Conservation (phyloP, 2,113 vertebrate genomes). For the Synodontis membranacea region DNA sequence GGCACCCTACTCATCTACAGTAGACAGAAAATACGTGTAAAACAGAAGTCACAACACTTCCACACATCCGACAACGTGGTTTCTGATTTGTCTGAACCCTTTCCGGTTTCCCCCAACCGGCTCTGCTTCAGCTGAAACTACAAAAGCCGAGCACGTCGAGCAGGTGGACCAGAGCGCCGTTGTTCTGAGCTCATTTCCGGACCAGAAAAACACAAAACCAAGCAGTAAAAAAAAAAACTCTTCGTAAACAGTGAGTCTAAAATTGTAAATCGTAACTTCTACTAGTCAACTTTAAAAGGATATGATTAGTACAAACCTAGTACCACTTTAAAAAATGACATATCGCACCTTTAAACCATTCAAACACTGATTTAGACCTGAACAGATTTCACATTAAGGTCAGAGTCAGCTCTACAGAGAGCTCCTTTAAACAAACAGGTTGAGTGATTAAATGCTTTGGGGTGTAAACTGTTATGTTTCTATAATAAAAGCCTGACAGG, state of each 20-base stretch:
- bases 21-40: neutral
- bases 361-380: neutral
- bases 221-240: no score
- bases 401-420: neutral
- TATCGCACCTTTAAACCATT: neutral
- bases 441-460: neutral
- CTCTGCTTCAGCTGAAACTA: neutral
- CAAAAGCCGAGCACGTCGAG: neutral
- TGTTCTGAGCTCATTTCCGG: neutral
- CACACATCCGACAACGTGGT: neutral
- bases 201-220: neutral
- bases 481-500: neutral
- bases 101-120: neutral
- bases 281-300: neutral
- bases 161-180: no score
- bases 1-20: slow-evolving; percentile 47
- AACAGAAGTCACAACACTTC: no score
- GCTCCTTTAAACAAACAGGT: no score
- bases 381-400: no score
- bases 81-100: neutral
- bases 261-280: neutral
- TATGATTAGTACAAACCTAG: neutral
- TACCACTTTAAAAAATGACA: no score
- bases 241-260: neutral
- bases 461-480: neutral